These are phyloP conservation scores for Jaculus jaculus DNA, from an alignment of 2,113 vertebrate species.

Conservation along the genomic window DNA sequence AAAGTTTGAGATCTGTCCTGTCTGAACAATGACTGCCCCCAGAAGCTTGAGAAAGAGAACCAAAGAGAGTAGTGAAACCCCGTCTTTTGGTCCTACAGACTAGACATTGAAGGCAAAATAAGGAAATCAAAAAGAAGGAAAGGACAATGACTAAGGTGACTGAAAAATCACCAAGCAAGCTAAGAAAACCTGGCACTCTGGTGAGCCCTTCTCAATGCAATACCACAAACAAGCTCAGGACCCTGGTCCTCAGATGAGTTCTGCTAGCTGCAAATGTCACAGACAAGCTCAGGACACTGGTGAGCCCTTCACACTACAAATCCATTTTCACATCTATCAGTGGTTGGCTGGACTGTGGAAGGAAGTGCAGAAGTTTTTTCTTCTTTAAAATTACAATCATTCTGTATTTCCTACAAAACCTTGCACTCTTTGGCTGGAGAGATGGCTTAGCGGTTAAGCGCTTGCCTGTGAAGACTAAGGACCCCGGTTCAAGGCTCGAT, in stretches of 20 bases:
- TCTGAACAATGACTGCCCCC: not conserved
- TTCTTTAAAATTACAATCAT: conserved; percentile 44
- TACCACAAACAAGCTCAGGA: not conserved
- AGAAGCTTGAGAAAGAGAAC: not conserved
- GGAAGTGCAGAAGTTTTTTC: not conserved
- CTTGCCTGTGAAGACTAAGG: too few species aligned
- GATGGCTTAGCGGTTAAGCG: too few species aligned
- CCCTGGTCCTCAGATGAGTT: not conserved
- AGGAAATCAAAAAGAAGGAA: not conserved
- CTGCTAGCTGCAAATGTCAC: not conserved
- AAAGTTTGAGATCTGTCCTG: not conserved
- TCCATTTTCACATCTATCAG: not conserved
- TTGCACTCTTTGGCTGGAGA: too few species aligned
- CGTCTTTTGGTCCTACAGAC: not conserved
- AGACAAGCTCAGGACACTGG: not conserved
- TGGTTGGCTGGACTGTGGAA: not conserved
- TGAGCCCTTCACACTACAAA: not conserved
- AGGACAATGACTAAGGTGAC: not conserved
- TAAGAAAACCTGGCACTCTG: not conserved
- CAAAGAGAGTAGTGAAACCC: not conserved
- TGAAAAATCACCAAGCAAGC: not conserved
- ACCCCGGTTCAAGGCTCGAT: too few species aligned
- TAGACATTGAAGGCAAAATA: conserved; percentile 33
- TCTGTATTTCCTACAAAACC: conserved; percentile 8
- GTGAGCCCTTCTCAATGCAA: not conserved